These are phyloP conservation scores for Clarias magur DNA, from an alignment of 2,113 vertebrate genomes.

Conservation along the genomic window DNA sequence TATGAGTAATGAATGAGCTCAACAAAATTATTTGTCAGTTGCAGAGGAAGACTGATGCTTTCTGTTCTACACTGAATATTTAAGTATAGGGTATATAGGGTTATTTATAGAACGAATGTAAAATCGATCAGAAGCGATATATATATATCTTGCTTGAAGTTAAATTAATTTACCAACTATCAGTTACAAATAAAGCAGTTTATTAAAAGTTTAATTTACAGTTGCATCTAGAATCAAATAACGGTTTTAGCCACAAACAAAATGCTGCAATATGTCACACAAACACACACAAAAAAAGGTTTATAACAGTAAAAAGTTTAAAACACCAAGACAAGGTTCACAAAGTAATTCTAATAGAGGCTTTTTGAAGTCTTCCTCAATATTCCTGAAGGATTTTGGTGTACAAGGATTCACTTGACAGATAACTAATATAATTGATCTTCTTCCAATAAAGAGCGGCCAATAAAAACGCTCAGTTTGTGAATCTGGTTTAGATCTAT, in stretches of 20 bases:
- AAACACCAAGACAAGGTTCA: conserved; percentile 10
- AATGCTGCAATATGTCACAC: background rate
- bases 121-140: background rate
- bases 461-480: background rate
- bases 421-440: conserved; percentile 2
- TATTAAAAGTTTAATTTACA: conserved; percentile 38
- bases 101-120: background rate
- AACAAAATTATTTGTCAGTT: conserved; percentile 27
- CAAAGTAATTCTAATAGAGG: conserved; percentile 58
- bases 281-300: background rate
- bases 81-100: background rate
- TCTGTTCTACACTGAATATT: background rate
- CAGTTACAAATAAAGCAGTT: conserved; percentile 39
- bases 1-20: conserved; percentile 15
- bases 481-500: background rate
- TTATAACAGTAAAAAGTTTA: conserved; percentile 25
- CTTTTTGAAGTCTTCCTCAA: conserved; percentile 44
- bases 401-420: background rate
- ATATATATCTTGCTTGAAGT: background rate
- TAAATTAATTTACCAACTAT: background rate
- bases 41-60: background rate
- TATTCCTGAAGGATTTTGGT: conserved; percentile 41
- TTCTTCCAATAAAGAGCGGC: background rate
- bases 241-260: background rate
- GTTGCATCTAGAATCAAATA: conserved; percentile 4